A percentile compares a stretch with the other conserved stretches of the same genome.
Conservation (phyloP, 1,140 invertebrate species). For the Tribolium madens region DNA sequence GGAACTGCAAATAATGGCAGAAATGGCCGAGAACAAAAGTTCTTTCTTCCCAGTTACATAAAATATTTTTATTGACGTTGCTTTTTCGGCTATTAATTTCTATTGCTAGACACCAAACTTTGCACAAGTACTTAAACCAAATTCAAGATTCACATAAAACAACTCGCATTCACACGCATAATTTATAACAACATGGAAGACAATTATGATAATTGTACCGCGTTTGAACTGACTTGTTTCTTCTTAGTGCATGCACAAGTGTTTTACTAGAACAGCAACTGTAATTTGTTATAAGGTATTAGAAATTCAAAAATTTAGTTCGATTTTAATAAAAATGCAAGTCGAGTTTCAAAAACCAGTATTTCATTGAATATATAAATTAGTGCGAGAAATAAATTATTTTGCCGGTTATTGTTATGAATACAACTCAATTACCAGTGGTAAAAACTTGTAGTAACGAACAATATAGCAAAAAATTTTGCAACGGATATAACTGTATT, state of each 20-base stretch:
- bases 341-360: too few relatives aligned
- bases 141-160: too few relatives aligned
- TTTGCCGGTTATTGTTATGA: background rate
- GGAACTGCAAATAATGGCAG: conserved; percentile 23
- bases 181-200: too few relatives aligned
- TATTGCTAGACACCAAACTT: background rate
- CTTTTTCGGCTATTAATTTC: conserved; percentile 20
- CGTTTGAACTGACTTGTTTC: too few relatives aligned
- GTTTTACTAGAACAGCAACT: too few relatives aligned
- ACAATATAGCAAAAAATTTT: background rate
- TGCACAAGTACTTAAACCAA: too few relatives aligned
- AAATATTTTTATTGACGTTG: conserved; percentile 24
- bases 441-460: background rate
- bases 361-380: background rate
- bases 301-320: too few relatives aligned
- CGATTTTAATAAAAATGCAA: too few relatives aligned
- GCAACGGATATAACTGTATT: conserved; percentile 12
- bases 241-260: too few relatives aligned
- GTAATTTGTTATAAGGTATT: too few relatives aligned
- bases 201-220: too few relatives aligned
- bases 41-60: conserved; percentile 11
- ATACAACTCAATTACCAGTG: background rate
- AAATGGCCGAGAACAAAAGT: conserved; percentile 23
- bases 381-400: background rate
- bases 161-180: too few relatives aligned